Conservation (phyloP, 1,140 invertebrate species). For the Lanistes nyassanus region DNA sequence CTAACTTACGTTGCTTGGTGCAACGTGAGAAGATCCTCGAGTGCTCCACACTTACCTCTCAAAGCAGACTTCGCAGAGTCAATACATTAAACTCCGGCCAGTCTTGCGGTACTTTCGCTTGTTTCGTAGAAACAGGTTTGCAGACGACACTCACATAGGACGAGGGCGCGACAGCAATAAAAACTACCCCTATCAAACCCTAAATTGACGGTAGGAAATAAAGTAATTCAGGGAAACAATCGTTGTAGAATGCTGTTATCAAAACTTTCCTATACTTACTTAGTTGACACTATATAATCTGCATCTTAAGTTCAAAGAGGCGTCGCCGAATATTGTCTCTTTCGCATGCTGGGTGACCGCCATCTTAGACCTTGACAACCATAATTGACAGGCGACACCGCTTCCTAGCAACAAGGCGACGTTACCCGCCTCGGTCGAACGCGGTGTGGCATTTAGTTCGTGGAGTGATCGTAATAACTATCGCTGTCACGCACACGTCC, state of each 20-base stretch:
- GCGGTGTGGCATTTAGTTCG: not conserved
- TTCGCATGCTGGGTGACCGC: not conserved
- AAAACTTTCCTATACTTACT: not conserved
- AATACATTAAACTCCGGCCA: not conserved
- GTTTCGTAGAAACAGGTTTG: not conserved
- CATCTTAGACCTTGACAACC: conserved; percentile 11
- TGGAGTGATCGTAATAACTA: not conserved
- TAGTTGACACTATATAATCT: not conserved
- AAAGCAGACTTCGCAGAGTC: not conserved
- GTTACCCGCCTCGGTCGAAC: not conserved
- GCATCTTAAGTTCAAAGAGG: not conserved
- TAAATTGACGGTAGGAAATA: too few species aligned
- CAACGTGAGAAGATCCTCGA: not conserved
- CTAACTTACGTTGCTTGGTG: not conserved
- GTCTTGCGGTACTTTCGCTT: not conserved
- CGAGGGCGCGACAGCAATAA: not conserved
- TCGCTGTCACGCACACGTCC: not conserved
- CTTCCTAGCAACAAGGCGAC: conserved; percentile 5
- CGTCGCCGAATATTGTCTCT: not conserved
- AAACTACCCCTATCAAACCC: not conserved
- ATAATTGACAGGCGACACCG: not conserved
- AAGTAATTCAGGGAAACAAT: not conserved
- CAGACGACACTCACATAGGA: not conserved
- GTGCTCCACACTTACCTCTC: not conserved
- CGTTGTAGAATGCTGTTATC: not conserved